Conservation (phyloP, 2,888 invertebrate genomes). For the Ecliptopera silaceata region DNA sequence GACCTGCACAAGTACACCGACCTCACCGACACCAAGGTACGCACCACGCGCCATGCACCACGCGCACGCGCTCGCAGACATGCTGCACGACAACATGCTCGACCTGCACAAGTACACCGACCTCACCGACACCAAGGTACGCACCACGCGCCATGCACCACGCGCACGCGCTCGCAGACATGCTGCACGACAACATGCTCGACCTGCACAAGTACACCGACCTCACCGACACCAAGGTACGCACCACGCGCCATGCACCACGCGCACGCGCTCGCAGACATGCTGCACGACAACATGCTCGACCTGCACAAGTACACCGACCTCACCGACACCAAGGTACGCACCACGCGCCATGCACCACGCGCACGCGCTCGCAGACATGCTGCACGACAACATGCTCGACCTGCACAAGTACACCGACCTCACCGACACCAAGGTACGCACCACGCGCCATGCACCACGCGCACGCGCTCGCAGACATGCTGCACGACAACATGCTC, state of each 20-base stretch:
- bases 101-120: conserved; percentile 93
- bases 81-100: conserved; percentile 52
- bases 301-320: conserved; percentile 93
- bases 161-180: conserved; percentile 83
- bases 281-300: conserved; percentile 52
- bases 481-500: conserved; percentile 52
- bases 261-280: conserved; percentile 83
- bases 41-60: background rate
- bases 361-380: conserved; percentile 83
- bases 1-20: conserved; percentile 93
- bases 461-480: conserved; percentile 83
- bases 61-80: conserved; percentile 83
- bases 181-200: conserved; percentile 52
- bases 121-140: conserved; percentile 66
- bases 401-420: conserved; percentile 93
- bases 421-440: conserved; percentile 66
- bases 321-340: conserved; percentile 66
- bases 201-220: conserved; percentile 93
- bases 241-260: background rate
- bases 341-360: background rate
- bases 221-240: conserved; percentile 66
- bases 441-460: background rate
- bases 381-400: conserved; percentile 52
- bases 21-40: conserved; percentile 66
- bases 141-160: background rate